phyloP scores from a whole-genome alignment of 2,113 vertebrate genomes.

The Tor tambroides region DNA sequence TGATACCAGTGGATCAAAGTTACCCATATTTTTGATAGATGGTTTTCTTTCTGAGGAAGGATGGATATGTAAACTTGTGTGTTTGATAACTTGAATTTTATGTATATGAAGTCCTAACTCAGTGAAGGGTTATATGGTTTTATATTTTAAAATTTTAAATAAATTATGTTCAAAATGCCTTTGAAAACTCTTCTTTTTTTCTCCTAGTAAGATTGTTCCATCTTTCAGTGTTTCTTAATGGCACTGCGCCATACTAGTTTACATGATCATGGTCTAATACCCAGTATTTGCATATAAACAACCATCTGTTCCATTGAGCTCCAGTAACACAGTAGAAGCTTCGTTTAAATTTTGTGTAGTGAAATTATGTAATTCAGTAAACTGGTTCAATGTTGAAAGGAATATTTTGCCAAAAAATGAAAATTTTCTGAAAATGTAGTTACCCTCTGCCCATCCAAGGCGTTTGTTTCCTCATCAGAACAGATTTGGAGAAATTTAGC shows the following conservation, averaged over 20 bases:
- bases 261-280: neutral
- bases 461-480: neutral
- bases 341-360: neutral
- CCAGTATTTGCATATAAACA: neutral
- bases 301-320: neutral
- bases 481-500: neutral
- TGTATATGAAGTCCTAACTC: conserved; percentile 8
- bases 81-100: neutral
- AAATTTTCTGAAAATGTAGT: neutral
- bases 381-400: neutral
- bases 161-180: conserved; percentile 1
- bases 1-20: neutral
- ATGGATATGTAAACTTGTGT: neutral
- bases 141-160: conserved; percentile 11
- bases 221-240: neutral
- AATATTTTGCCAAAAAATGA: neutral
- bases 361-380: neutral
- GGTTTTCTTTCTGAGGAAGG: conserved; percentile 5
- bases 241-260: neutral
- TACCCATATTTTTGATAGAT: neutral
- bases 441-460: neutral
- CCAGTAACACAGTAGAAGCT: neutral
- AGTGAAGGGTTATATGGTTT: neutral
- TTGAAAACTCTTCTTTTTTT: neutral
- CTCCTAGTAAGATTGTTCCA: neutral